Evolutionary conservation across 2,797 vertebrate species (phyloP).

Genomic region (Danio tinwini): DNA sequence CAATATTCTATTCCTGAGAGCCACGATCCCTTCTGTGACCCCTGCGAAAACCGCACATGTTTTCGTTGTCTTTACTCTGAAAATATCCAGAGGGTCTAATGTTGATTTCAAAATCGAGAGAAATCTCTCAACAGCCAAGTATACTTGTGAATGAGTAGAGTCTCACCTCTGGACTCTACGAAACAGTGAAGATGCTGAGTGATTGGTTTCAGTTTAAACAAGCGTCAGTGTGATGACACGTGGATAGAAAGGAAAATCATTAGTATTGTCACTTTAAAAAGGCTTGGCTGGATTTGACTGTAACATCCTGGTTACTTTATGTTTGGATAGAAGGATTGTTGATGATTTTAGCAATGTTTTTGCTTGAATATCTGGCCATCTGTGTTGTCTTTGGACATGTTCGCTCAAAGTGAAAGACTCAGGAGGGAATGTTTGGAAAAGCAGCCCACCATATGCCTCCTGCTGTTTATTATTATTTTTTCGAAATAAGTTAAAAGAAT

Average conservation of each 20-base stretch:
- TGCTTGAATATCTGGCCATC: not conserved
- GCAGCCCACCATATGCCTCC: not conserved
- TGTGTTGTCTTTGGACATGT: slow-evolving; percentile 37
- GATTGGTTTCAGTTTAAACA: slow-evolving; percentile 20
- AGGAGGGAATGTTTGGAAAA: not conserved
- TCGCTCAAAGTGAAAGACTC: slow-evolving; percentile 28
- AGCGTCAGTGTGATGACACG: slow-evolving; percentile 17
- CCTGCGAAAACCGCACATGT: slow-evolving; percentile 1
- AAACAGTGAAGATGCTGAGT: slow-evolving; percentile 4
- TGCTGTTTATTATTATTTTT: not conserved
- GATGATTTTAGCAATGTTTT: slow-evolving; percentile 1
- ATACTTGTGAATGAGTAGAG: not conserved
- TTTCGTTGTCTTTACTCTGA: not conserved
- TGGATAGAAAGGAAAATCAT: slow-evolving; percentile 15
- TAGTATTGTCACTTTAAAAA: slow-evolving; percentile 17
- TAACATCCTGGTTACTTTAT: slow-evolving; percentile 1
- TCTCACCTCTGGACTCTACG: slow-evolving; percentile 20
- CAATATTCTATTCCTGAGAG: slow-evolving; percentile 19
- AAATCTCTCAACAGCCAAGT: slow-evolving; percentile 16
- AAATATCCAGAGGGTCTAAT: not conserved
- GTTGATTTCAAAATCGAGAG: slow-evolving; percentile 12
- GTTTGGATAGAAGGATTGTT: slow-evolving; percentile 13
- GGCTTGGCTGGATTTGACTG: not conserved
- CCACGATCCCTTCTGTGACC: not conserved
- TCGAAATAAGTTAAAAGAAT: no score